A percentile compares a stretch with the other conserved stretches of the same genome.
phyloP scores from a whole-genome alignment of 2,888 invertebrate genomes.

The Alloplasta piceator region DNA sequence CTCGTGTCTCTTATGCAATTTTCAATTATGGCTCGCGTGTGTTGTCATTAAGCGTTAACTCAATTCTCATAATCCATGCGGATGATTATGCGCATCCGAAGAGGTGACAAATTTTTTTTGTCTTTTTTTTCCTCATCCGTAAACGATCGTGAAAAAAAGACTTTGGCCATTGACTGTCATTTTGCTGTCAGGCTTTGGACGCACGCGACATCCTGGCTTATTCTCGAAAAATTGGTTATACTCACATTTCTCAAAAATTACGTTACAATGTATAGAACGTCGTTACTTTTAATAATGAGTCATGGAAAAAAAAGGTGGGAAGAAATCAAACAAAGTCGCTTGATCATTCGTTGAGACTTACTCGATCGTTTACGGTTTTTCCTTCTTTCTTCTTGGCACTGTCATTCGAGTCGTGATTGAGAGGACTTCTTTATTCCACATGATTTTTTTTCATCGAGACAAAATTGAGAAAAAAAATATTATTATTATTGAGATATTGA shows the following conservation, averaged over 20 bases:
- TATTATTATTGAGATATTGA: too few relatives aligned
- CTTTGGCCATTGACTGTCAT: neutral
- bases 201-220: neutral
- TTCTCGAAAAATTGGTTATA: neutral
- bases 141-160: neutral
- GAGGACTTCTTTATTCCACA: too few relatives aligned
- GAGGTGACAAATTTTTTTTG: constrained; percentile 32
- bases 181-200: constrained; percentile 23
- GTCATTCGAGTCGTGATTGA: too few relatives aligned
- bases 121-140: neutral
- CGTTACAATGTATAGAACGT: constrained; percentile 19
- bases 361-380: neutral
- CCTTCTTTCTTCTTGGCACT: too few relatives aligned
- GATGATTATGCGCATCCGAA: constrained; percentile 36
- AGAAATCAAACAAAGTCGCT: too few relatives aligned
- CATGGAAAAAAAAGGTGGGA: too few relatives aligned
- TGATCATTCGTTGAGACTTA: constrained; percentile 2
- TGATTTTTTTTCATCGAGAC: too few relatives aligned
- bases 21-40: constrained; percentile 55
- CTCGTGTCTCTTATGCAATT: constrained; percentile 65
- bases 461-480: too few relatives aligned
- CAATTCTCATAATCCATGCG: constrained; percentile 32
- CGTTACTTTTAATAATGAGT: constrained; percentile 33
- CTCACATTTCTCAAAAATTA: neutral
- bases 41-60: constrained; percentile 36